phyloP scores from a whole-genome alignment of 1,140 invertebrate species.

The Laupala kohalensis region DNA sequence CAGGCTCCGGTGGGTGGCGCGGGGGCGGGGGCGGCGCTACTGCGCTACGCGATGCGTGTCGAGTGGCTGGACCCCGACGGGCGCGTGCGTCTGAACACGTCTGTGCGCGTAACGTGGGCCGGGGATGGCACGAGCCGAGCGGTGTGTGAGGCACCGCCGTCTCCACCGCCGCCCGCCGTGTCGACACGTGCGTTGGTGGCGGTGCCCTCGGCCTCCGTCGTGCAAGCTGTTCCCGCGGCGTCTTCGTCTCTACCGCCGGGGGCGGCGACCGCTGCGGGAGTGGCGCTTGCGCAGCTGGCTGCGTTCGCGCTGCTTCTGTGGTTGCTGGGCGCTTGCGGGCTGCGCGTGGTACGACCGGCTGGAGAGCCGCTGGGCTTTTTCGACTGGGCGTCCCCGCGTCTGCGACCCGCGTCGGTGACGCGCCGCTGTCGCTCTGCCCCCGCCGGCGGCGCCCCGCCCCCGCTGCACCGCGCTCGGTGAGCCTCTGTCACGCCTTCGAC shows the following conservation, averaged over 20 bases:
- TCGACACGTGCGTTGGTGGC: no score
- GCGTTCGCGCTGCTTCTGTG: constrained; percentile 1
- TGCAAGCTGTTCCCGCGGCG: background rate
- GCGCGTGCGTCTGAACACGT: constrained; percentile 2
- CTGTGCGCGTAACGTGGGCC: constrained; percentile 6
- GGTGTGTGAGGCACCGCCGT: background rate
- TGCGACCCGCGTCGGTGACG: background rate
- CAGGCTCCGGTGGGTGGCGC: background rate
- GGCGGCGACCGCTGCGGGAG: background rate
- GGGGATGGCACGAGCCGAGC: constrained; percentile 4
- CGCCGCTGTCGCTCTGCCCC: background rate
- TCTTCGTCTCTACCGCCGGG: background rate
- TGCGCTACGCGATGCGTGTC: constrained; percentile 9
- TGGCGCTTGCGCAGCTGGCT: background rate
- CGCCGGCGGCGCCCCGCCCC: background rate
- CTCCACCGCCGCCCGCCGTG: background rate
- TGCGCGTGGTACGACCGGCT: background rate
- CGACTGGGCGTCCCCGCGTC: background rate
- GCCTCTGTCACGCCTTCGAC: background rate
- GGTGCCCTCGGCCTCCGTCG: background rate
- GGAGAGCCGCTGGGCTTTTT: background rate
- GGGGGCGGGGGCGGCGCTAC: background rate
- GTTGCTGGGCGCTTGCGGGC: background rate
- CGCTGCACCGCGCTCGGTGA: background rate
- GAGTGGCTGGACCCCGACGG: constrained; percentile 12